Base-by-base conservation (phyloP, 2,888 invertebrate genomes). In the Acleris holmiana region DNA sequence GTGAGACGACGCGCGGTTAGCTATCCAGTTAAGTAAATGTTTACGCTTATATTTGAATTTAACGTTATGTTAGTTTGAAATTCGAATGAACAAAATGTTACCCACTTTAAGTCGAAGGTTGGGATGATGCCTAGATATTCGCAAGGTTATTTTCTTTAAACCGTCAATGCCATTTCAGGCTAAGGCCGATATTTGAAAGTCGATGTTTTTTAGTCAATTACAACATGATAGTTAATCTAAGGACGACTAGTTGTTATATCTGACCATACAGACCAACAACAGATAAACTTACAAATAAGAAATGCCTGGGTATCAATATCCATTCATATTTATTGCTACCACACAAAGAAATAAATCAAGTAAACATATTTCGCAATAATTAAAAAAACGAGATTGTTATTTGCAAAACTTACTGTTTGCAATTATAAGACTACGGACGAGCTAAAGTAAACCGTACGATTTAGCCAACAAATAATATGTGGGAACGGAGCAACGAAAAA, bases 1-100 rank as follows among this genome's bases (percentile, higher is more conserved):
- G 35, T 41, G 47, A 40, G 47, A n/a, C 47, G 35, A 46, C 35
- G 23, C 40, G 18, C 47, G 40, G 46, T 51, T 47, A 23, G 51
- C 51, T 19, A 47, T 57, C 50, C 56, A 48, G 25, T 19, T 49
- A 49, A 19, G 29, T 35, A 18, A 57, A 47, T 47, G 8, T 57
- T 47, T 47, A 35, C 29, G 35, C 13, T 35, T 35, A 15, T 47
- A 29, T 51, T 35, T 17, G 17, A 29, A 35, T 51, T 29, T 17
- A 8, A 35, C 47, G 21, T 35, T 35, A 35, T 57, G 25, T 19
- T 7, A 19, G 18, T 21, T 21, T 23, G 23, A 15, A 15, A 21
- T 23, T 49, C 18, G 18, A 35, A 35, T 35, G 35, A 13, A 13
- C 35, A 13, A 35, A 35, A 13, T 35, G 8, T 7, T 29, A 8